Evolutionary conservation across 2,888 invertebrate species (phyloP), one percentile per base, ranked within the genome.

Genomic region (Saturnia japonica): DNA sequence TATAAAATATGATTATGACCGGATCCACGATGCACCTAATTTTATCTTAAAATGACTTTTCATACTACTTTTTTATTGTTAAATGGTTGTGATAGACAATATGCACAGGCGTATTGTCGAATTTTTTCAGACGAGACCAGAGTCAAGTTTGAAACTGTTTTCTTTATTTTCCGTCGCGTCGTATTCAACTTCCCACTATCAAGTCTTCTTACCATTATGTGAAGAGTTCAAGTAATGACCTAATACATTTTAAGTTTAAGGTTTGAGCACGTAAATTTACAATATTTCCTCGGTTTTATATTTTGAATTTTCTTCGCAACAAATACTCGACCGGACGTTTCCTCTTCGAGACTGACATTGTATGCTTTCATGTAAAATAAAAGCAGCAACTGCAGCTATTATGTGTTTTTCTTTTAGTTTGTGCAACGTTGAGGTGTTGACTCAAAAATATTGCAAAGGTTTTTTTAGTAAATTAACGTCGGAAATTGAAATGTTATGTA

Each of bases 391-490:
- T 72, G 70, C 73, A 70, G 77, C 77, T 73, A 78, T 82, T 82
- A 74, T 78, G 68, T 75, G 79, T 82, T 25, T 80, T 80, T 72
- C 77, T 80, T 79, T 80, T 78, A 76, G 76, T 82, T 82, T 80
- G 80, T 76, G 74, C 79, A 77, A 71, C 78, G 78, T 80, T 80
- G 82, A 84, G 86, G 86, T 87, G 85, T 85, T 85, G 84, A 81
- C 81, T 83, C 77, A 80, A 84, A 86, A 86, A 86, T 86, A 85
- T 85, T 85, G 84, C 82, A 79, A 80, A 74, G 75, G 77, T 79
- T 84, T 84, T 84, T 84, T 81, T 80, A 80, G 78, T 75, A 78
- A 83, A 82, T 82, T 82, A 81, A 80, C 80, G 80, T 78, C 74
- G 80, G 75, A 73, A 75, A 78, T 80, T 78, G 77, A 77, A 78